Base-by-base conservation (phyloP, 2,888 invertebrate species). In the Ormia ochracea region DNA sequence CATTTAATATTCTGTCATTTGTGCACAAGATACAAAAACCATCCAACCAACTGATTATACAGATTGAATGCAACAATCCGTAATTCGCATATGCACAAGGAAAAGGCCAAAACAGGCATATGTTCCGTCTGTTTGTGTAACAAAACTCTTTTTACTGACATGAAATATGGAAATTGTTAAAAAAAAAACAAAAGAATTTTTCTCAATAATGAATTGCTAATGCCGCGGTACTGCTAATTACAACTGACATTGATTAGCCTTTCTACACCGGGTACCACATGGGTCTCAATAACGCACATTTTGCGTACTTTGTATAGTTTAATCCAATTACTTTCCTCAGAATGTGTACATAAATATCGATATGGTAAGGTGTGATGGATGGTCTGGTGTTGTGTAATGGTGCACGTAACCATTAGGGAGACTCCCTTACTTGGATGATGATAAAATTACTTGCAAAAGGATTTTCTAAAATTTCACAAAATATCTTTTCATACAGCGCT, bases 231-330 rank as follows among this genome's bases (percentile, higher is more conserved):
- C 73, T 43, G 76, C 76, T 82, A 83, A 83, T 83, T 83, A 82
- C 74, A 78, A 79, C 45, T 83, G 87, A 86, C 87, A 84, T 81
- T 87, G 87, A 87, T 87, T 85, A 83, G 82, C 81, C 80, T 83
- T 83, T 82, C 81, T 84, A 84, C 84, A 83, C 82, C 84, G 84
- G 59, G 82, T 81, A 76, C 58, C 66, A 82, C 74, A 81, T 78
- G 82, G 84, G 83, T 82, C 83, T 85, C 84, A 74, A 83, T 83
- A 82, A 84, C 17, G 28, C 23, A 4, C 10, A 43, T n/a, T n/a
- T n/a, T 17, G 12, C 52, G 12, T 14, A 3, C 10, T n/a, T n/a
- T n/a, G n/a, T n/a, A n/a, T n/a, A n/a, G n/a, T n/a, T n/a, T n/a
- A n/a, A n/a, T n/a, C n/a, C n/a, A n/a, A n/a, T n/a, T n/a, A n/a